These are phyloP conservation scores for Cetonia aurata DNA, from an alignment of 2,888 invertebrate genomes.

Conservation along the genomic window DNA sequence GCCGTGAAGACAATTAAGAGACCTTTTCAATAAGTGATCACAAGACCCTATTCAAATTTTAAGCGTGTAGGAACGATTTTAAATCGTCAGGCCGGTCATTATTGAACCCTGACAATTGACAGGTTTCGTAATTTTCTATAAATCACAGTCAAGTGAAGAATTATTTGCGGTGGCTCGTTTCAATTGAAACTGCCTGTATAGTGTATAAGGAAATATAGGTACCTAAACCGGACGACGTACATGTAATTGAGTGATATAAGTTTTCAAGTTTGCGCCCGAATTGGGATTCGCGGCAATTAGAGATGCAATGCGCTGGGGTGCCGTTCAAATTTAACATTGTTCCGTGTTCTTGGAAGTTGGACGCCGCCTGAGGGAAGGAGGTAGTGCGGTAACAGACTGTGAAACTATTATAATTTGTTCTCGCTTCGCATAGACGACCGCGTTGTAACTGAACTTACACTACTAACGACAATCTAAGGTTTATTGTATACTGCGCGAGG, in stretches of 20 bases:
- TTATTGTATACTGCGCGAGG: not conserved
- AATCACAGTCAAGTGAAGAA: too few relatives aligned
- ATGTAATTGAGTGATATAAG: constrained; percentile 3
- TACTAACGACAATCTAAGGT: constrained; percentile 13
- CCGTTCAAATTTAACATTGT: constrained; percentile 58
- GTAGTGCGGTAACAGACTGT: constrained; percentile 55
- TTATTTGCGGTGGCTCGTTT: too few relatives aligned
- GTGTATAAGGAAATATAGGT: not conserved
- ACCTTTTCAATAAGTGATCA: too few relatives aligned
- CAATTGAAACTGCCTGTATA: too few relatives aligned
- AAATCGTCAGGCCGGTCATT: too few relatives aligned
- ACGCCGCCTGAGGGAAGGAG: not conserved
- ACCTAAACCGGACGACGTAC: not conserved
- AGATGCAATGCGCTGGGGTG: constrained; percentile 60
- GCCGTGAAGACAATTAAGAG: too few relatives aligned
- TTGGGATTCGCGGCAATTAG: constrained; percentile 55
- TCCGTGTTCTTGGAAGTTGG: constrained; percentile 54
- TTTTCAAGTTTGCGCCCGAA: constrained; percentile 4
- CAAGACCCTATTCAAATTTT: too few relatives aligned
- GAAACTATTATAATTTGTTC: constrained; percentile 59
- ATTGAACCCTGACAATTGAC: too few relatives aligned
- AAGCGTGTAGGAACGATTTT: too few relatives aligned
- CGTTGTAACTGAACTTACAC: not conserved
- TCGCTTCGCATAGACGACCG: not conserved
- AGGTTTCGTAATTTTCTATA: too few relatives aligned